Base-by-base conservation (phyloP, 2,113 vertebrate species). In the Spizaetus ornatus region DNA sequence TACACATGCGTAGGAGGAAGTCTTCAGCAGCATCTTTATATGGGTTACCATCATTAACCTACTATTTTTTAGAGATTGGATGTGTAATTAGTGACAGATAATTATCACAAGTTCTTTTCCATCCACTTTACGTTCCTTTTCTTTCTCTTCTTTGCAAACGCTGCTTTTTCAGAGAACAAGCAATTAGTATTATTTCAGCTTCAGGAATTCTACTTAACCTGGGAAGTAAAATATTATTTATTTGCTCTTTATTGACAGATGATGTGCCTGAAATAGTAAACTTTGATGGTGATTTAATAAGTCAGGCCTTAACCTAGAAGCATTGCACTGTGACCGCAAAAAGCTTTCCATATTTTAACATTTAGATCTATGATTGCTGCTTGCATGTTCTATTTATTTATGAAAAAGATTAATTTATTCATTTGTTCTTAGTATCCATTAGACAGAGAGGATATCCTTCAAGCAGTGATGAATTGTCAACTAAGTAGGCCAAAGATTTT, bases 341-440 rank as follows among this genome's bases (percentile, higher is more conserved):
- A 88, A 80, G 6, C 31, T 80, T 85, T 72, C 43, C 25, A n/a
- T 86, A 70, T 81, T 90, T 95, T 83, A 92, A 76, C 47, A 40
- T 85, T 91, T 63, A 86, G 23, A 56, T 82, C 34, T 76, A 10
- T 78, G 21, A 71, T 59, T 89, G 40, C 6, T 87, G 20, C 40
- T 79, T 88, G 13, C 25, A 61, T 61, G 13, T 56, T 91, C 43
- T 89, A n/a, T 82, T 85, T 90, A 65, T 79, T 96, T 90, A 71
- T 59, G 27, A 61, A 94, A 88, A 53, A 55, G 18, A 63, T 66
- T 42, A 67, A 85, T 84, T 87, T 63, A 67, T 94, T 88, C 2
- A 11, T 63, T 85, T 90, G 23, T 76, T 48, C 16, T 82, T 87
- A 61, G 31, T 61, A 58, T 59, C 36, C 66, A 62, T 94, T 85